phyloP scores from a whole-genome alignment of 2,797 vertebrate species.

The Coluber constrictor region DNA sequence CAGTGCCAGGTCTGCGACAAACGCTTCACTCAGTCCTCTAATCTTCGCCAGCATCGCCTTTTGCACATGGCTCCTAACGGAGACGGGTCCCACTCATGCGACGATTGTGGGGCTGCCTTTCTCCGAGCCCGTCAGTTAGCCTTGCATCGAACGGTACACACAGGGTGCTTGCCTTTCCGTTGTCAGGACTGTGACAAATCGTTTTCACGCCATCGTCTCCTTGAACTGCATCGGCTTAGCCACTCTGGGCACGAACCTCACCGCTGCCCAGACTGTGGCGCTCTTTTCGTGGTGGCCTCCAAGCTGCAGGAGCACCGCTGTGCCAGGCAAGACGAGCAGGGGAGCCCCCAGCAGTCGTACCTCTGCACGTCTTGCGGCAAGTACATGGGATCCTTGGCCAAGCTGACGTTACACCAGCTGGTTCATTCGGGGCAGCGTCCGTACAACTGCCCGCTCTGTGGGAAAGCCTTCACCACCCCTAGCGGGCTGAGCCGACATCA shows the following conservation, averaged over 20 bases:
- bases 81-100: constrained; percentile 63
- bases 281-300: constrained; percentile 12
- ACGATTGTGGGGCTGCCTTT: constrained; percentile 76
- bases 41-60: constrained; percentile 86
- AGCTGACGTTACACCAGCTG: constrained; percentile 59
- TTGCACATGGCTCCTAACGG: constrained; percentile 72
- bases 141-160: constrained; percentile 75
- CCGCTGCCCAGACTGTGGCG: constrained; percentile 77
- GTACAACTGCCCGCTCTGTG: constrained; percentile 74
- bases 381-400: constrained; percentile 78
- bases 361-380: constrained; percentile 79
- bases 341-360: constrained; percentile 42
- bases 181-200: constrained; percentile 87
- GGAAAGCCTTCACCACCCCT: constrained; percentile 80
- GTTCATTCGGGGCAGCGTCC: constrained; percentile 47
- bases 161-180: constrained; percentile 79
- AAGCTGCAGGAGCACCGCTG: constrained; percentile 41
- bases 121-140: constrained; percentile 74
- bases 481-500: constrained; percentile 83
- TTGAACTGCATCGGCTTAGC: constrained; percentile 79
- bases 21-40: constrained; percentile 88
- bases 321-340: constrained; percentile 16
- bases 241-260: constrained; percentile 55
- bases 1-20: constrained; percentile 84
- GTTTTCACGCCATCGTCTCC: constrained; percentile 86